Conservation (phyloP, 2,797 vertebrate genomes). For the Florisuga fusca region DNA sequence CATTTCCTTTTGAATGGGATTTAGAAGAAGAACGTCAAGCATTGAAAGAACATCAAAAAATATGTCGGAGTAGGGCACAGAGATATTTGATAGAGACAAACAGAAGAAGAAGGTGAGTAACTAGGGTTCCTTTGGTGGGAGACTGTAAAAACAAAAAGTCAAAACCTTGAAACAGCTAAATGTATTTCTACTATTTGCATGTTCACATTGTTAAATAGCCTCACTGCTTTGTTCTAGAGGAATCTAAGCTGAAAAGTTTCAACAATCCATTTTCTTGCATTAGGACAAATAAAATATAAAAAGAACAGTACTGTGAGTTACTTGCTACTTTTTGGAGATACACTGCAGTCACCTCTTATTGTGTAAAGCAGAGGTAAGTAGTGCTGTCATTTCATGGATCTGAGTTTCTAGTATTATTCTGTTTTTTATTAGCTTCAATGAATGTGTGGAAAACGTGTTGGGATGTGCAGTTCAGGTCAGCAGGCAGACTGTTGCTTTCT, state of each 20-base stretch:
- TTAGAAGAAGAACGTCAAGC: constrained; percentile 81
- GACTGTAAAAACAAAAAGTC: not conserved
- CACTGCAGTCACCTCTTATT: not conserved
- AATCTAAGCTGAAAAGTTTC: not conserved
- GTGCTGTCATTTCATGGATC: not conserved
- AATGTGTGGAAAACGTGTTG: not conserved
- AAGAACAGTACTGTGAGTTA: not conserved
- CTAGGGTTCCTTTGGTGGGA: not conserved
- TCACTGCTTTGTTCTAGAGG: not conserved
- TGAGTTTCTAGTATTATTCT: not conserved
- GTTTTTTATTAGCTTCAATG: not conserved
- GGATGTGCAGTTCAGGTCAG: accelerated
- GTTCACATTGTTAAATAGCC: not conserved
- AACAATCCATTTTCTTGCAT: not conserved
- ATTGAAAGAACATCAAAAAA: constrained; percentile 87
- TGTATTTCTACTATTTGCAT: not conserved
- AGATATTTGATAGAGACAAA: constrained; percentile 89
- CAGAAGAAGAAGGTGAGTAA: constrained; percentile 87
- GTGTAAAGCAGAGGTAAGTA: not conserved
- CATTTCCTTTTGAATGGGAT: constrained; percentile 73
- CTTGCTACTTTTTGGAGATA: not conserved
- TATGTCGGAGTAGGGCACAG: constrained; percentile 80
- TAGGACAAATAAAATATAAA: not conserved
- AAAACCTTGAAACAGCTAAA: not conserved
- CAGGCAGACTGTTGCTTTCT: not conserved